Percentiles rank a stretch among this genome's conserved stretches.
phyloP scores from a whole-genome alignment of 2,113 vertebrate genomes.

The Podocnemis expansa region DNA sequence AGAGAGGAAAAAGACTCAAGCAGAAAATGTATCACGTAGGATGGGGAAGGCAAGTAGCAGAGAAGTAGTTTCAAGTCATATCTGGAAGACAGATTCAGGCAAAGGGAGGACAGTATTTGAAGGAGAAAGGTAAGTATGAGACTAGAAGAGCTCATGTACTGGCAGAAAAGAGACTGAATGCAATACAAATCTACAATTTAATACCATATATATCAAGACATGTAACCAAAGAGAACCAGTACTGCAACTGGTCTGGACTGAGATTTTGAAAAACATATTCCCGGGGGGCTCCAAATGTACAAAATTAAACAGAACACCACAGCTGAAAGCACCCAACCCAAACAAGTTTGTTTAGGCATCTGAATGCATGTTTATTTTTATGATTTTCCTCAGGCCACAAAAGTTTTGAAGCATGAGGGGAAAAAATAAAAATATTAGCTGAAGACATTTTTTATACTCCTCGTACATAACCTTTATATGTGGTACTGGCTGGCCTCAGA shows the following conservation, averaged over 20 bases:
- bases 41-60: too few species aligned
- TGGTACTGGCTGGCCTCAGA: neutral
- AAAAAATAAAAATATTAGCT: too few species aligned
- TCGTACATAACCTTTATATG: neutral
- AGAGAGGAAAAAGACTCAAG: too few species aligned
- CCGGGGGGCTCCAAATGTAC: rapidly evolving
- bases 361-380: neutral
- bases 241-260: neutral
- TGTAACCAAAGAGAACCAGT: neutral
- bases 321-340: neutral
- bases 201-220: neutral
- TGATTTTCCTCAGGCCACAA: too few species aligned
- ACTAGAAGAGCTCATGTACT: too few species aligned
- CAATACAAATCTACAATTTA: too few species aligned
- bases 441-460: neutral
- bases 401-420: too few species aligned
- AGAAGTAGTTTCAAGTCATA: neutral
- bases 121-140: neutral
- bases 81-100: neutral
- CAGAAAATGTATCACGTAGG: too few species aligned
- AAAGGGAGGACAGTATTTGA: neutral
- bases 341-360: neutral
- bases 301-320: neutral
- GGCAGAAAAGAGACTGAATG: neutral
- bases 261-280: neutral